phyloP scores from a whole-genome alignment of 2,888 invertebrate genomes.

The Pocota personata region DNA sequence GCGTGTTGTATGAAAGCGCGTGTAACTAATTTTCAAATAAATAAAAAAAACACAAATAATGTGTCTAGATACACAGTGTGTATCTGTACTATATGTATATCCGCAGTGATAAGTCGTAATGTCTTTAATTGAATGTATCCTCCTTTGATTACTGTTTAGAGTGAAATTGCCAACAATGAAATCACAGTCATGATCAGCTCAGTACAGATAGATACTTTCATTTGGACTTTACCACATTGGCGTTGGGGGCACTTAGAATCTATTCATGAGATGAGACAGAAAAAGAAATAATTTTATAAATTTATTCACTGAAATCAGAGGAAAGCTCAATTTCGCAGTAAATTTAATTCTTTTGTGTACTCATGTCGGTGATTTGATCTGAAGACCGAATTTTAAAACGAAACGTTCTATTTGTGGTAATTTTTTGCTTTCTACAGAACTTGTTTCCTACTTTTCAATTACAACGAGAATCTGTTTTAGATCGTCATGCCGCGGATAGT shows the following conservation, averaged over 20 bases:
- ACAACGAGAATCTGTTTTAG: neutral
- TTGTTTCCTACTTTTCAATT: neutral
- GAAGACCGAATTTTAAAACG: neutral
- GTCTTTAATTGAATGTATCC: slow-evolving; percentile 69
- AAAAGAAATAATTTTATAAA: neutral
- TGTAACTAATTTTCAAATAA: slow-evolving; percentile 45
- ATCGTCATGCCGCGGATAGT: neutral
- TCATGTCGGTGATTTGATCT: slow-evolving; percentile 5
- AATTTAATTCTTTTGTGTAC: slow-evolving; percentile 21
- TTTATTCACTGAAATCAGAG: neutral
- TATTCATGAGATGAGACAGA: neutral
- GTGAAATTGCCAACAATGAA: slow-evolving; percentile 30
- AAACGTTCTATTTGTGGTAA: neutral
- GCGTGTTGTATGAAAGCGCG: slow-evolving; percentile 28
- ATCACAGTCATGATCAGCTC: slow-evolving; percentile 17
- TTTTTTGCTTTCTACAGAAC: neutral
- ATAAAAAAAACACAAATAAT: neutral
- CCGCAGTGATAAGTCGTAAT: slow-evolving; percentile 1
- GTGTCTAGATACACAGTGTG: neutral
- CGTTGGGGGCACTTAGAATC: slow-evolving; percentile 1
- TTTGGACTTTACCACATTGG: slow-evolving; percentile 12
- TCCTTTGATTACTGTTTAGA: slow-evolving; percentile 43
- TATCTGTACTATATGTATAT: slow-evolving; percentile 12
- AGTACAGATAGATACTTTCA: slow-evolving; percentile 1
- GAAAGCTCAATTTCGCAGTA: slow-evolving; percentile 18